These are phyloP conservation scores for Ischnus inquisitorius DNA, from an alignment of 2,888 invertebrate genomes.

Conservation along the genomic window DNA sequence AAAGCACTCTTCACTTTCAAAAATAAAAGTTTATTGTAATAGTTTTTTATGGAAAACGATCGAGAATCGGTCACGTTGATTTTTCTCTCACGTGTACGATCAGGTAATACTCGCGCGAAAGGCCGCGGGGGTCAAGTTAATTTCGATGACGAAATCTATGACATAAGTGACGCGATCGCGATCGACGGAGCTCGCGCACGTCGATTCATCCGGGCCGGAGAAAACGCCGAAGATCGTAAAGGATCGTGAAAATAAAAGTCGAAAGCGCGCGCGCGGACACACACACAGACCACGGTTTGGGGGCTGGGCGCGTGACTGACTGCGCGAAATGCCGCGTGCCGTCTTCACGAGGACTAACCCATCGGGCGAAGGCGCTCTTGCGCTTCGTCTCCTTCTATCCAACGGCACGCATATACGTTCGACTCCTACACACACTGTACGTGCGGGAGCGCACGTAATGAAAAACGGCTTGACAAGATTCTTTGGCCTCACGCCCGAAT, in stretches of 20 bases:
- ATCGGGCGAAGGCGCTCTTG: neutral
- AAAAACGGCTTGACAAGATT: slow-evolving; percentile 45
- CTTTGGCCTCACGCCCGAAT: slow-evolving; percentile 46
- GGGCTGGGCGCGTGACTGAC: slow-evolving; percentile 60
- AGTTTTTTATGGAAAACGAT: no score
- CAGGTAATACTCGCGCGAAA: no score
- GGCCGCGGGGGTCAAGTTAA: no score
- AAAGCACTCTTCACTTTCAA: no score
- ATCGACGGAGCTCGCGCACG: neutral
- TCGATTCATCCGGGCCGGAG: neutral
- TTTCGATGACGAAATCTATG: slow-evolving; percentile 47
- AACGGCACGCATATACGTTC: neutral
- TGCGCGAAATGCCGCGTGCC: slow-evolving; percentile 44
- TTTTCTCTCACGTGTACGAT: no score
- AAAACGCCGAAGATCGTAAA: neutral
- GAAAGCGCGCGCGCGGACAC: slow-evolving; percentile 3
- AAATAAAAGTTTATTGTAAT: no score
- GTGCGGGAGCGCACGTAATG: slow-evolving; percentile 42
- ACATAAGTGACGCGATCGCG: slow-evolving; percentile 10
- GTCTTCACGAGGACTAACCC: slow-evolving; percentile 31
- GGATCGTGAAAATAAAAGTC: neutral
- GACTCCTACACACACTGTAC: slow-evolving; percentile 5
- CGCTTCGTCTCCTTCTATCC: slow-evolving; percentile 28
- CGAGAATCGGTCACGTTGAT: no score
- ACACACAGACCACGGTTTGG: slow-evolving; percentile 32